phyloP scores from a whole-genome alignment of 2,113 vertebrate species.

The Ramphastos sulfuratus region DNA sequence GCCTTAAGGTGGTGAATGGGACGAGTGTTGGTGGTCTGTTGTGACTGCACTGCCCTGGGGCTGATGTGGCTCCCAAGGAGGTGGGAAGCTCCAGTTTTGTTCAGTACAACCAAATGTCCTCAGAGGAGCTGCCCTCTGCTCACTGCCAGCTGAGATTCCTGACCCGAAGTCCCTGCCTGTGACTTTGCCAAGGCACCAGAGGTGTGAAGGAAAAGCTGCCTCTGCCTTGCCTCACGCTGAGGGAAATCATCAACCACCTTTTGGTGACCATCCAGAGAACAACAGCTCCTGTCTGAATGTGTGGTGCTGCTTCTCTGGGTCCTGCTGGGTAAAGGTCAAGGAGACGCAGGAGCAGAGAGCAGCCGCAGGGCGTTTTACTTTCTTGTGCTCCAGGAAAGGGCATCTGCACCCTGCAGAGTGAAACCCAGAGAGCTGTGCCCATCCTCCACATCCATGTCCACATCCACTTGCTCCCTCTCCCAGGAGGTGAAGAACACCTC shows the following conservation, averaged over 20 bases:
- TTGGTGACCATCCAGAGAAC: neutral
- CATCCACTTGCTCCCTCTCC: too few species aligned
- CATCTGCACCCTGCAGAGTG: neutral
- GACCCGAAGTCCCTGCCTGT: neutral
- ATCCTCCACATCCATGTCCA: too few species aligned
- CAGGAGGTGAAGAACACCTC: neutral
- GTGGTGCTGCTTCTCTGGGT: neutral
- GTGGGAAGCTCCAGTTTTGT: neutral
- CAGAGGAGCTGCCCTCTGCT: neutral
- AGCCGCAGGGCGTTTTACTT: neutral
- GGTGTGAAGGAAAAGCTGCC: neutral
- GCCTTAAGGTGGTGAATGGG: neutral
- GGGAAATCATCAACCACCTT: neutral
- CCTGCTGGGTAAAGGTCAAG: neutral
- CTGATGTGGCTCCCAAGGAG: neutral
- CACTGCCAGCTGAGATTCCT: neutral
- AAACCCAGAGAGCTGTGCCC: neutral
- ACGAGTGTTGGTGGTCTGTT: too few species aligned
- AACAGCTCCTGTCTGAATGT: neutral
- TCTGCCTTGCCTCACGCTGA: neutral
- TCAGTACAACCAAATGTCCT: neutral
- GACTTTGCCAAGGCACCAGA: neutral
- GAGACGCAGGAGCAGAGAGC: neutral
- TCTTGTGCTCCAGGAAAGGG: rapidly evolving
- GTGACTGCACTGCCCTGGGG: neutral